Base-by-base conservation (phyloP, 2,113 vertebrate species). In the Limanda limanda region DNA sequence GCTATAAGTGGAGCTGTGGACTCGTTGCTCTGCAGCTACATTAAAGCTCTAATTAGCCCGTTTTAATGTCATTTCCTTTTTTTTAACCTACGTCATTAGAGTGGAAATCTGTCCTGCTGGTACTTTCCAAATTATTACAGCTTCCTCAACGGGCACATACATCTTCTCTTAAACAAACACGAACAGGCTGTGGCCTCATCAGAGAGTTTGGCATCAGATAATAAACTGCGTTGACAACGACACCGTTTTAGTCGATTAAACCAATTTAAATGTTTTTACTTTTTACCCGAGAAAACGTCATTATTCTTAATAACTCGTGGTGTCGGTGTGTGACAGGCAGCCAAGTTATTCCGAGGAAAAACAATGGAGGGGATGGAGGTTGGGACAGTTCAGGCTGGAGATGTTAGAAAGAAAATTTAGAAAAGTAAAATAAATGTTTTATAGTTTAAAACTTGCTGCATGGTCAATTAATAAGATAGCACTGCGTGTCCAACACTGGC, bases 111-210 rank as follows among this genome's bases (percentile, higher is more conserved):
- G 27, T 45, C 52, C 51, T 15, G 48, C 35, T n/a, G 25, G 24
- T 15, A 35, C 68, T 76, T 86, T 64, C 12, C 47, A 59, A 76
- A 74, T 48, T 11, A n/a, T 61, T 21, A 27, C 35, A 47, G 23
- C 17, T 7, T 55, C 64, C 37, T 10, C 37, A 2, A 35, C 25
- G 45, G 48, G 17, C 24, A 52, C n/a, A 23, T 18, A 48, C 45
- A 54, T 21, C 3, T 24, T 48, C 15, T 31, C 31, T 21, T 61
- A 5, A 57, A 24, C 14, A 25, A 25, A 40, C 24, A n/a, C 17
- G 40, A 42, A 13, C 40, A 42, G 12, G 40, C 40, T 42, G 40
- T 42, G 17, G 45, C 45, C 13, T 48, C 45, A 48, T 48, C 14
- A 9, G 40, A 21, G 47, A 65, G 11, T 57, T 21, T 56, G 35